Conservation (phyloP, 2,797 vertebrate species). For the Thripadectes ignobilis region DNA sequence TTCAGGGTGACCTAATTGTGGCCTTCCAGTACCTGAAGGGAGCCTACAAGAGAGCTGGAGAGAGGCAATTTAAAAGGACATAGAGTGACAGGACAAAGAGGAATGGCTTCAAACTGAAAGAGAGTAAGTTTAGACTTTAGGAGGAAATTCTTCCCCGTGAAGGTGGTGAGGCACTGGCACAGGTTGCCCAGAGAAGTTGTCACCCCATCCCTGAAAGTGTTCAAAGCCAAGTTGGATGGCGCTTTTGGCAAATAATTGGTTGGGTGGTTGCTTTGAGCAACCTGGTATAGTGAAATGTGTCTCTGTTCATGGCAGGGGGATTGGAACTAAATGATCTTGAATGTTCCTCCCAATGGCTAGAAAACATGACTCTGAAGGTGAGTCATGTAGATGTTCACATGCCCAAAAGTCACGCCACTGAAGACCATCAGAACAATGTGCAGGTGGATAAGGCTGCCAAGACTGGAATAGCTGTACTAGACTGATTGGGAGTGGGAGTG, state of each 20-base stretch:
- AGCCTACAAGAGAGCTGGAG: neutral
- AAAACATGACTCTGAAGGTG: too few relatives aligned
- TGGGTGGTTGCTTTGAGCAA: neutral
- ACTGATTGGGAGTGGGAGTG: too few relatives aligned
- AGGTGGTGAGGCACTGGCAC: accelerated
- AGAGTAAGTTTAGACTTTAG: neutral
- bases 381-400: too few relatives aligned
- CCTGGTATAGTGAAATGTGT: neutral
- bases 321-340: neutral
- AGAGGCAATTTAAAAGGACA: neutral
- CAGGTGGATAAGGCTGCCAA: too few relatives aligned
- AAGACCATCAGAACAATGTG: too few relatives aligned
- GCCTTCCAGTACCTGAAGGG: neutral
- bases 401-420: too few relatives aligned
- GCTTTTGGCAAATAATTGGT: neutral
- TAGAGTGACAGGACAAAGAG: neutral
- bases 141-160: neutral
- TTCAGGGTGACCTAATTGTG: accelerated
- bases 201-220: neutral
- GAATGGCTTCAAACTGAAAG: neutral
- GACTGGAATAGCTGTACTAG: too few relatives aligned
- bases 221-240: neutral
- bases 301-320: too few relatives aligned
- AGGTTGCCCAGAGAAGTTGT: neutral
- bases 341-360: neutral